Conservation (phyloP, 1,140 invertebrate genomes). For the Ridgeia piscesae region DNA sequence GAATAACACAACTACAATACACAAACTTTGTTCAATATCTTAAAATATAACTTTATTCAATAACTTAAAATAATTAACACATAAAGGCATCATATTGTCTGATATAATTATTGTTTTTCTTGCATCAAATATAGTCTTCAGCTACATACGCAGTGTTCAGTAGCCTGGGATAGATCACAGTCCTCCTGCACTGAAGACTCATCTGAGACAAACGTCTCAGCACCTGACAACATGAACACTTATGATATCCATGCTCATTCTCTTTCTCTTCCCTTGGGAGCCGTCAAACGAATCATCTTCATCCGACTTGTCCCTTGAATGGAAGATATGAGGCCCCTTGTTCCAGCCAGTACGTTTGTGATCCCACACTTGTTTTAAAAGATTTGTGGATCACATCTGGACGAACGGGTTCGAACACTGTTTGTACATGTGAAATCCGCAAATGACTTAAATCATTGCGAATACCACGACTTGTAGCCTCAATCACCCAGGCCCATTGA, state of each 20-base stretch:
- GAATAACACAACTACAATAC: too few species aligned
- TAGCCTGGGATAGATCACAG: background rate
- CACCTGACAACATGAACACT: background rate
- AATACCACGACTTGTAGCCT: too few species aligned
- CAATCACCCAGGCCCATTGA: too few species aligned
- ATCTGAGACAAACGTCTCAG: background rate
- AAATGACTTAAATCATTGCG: too few species aligned
- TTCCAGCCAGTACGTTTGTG: slow-evolving; percentile 23
- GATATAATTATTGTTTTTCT: too few species aligned
- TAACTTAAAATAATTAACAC: too few species aligned
- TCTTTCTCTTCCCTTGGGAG: background rate
- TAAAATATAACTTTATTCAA: too few species aligned
- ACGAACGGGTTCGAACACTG: too few species aligned
- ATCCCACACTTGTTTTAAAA: slow-evolving; percentile 29
- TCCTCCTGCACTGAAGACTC: background rate
- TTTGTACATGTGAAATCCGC: too few species aligned
- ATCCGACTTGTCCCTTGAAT: background rate
- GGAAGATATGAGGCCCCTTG: slow-evolving; percentile 22
- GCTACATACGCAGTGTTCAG: background rate
- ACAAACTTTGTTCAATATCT: too few species aligned
- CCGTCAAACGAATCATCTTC: slow-evolving; percentile 4
- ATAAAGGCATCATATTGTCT: too few species aligned
- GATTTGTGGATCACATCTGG: slow-evolving; percentile 26
- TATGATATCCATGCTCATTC: slow-evolving; percentile 1
- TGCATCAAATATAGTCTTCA: slow-evolving; percentile 1